These are phyloP conservation scores for Ammospiza caudacuta DNA, from an alignment of 2,113 vertebrate species.

Conservation along the genomic window DNA sequence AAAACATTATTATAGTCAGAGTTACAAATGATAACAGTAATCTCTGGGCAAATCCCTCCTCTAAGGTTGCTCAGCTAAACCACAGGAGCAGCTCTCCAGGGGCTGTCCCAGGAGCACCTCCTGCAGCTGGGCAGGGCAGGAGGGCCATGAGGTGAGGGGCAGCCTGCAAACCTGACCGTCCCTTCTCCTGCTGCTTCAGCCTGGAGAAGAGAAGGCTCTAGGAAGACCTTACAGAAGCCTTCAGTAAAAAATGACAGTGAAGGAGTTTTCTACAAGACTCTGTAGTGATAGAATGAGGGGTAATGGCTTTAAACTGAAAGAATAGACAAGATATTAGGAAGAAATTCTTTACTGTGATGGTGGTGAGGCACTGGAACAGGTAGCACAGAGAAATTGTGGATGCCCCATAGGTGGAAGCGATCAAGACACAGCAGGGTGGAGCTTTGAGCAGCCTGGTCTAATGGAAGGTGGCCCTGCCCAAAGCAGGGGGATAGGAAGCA, in stretches of 20 bases:
- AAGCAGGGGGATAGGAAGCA: not conserved
- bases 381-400: not conserved
- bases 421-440: not conserved
- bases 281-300: too few relatives aligned
- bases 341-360: not conserved
- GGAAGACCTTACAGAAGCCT: not conserved
- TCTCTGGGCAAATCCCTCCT: not conserved
- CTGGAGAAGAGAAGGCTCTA: not conserved
- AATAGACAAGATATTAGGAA: not conserved
- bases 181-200: not conserved
- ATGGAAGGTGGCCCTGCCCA: not conserved
- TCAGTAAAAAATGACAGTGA: not conserved
- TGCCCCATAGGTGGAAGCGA: not conserved
- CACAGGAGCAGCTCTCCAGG: accelerated
- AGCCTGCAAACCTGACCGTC: not conserved
- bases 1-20: not conserved
- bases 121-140: not conserved
- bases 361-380: not conserved
- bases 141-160: not conserved
- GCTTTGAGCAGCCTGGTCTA: not conserved
- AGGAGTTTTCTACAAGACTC: not conserved
- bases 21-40: not conserved
- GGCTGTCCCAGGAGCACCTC: not conserved
- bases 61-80: too few relatives aligned
- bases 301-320: not conserved